Percentiles rank a stretch among this genome's conserved stretches.
phyloP scores from a whole-genome alignment of 2,888 invertebrate species.

The Portevinia maculata region DNA sequence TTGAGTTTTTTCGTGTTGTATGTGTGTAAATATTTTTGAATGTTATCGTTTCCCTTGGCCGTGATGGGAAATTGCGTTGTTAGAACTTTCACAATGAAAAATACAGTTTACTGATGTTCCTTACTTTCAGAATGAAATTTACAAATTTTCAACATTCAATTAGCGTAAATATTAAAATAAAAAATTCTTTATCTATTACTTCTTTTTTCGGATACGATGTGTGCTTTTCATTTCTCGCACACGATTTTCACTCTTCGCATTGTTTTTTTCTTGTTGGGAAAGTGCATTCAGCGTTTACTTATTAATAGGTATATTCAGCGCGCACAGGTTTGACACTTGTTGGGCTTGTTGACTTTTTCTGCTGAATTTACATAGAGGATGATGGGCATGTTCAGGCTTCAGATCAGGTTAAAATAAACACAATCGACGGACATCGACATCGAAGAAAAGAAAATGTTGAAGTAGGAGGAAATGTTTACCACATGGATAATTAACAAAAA shows the following conservation, averaged over 20 bases:
- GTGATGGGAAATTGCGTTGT: constrained; percentile 50
- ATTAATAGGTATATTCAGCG: constrained; percentile 48
- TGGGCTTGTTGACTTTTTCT: constrained; percentile 4
- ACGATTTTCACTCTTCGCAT: constrained; percentile 65
- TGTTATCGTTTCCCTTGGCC: constrained; percentile 34
- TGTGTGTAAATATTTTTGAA: constrained; percentile 57
- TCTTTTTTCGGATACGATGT: constrained; percentile 32
- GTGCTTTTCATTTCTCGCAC: constrained; percentile 51
- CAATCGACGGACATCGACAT: no score
- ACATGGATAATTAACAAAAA: no score
- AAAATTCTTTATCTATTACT: constrained; percentile 36
- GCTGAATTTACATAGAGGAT: not conserved
- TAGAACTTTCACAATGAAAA: constrained; percentile 19
- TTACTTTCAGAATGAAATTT: not conserved
- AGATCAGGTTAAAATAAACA: no score
- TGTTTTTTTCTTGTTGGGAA: constrained; percentile 71
- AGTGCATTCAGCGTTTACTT: constrained; percentile 69
- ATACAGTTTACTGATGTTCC: not conserved
- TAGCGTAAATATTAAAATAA: constrained; percentile 20
- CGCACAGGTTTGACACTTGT: constrained; percentile 66
- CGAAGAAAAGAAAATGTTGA: no score
- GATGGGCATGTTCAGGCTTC: constrained; percentile 37
- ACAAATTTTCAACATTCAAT: not conserved
- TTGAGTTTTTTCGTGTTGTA: constrained; percentile 27
- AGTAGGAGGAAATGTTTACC: no score